These are phyloP conservation scores for Oopsacas minuta DNA, from an alignment of 37 sponge, comb jelly and placozoan species.

Conservation along the genomic window DNA sequence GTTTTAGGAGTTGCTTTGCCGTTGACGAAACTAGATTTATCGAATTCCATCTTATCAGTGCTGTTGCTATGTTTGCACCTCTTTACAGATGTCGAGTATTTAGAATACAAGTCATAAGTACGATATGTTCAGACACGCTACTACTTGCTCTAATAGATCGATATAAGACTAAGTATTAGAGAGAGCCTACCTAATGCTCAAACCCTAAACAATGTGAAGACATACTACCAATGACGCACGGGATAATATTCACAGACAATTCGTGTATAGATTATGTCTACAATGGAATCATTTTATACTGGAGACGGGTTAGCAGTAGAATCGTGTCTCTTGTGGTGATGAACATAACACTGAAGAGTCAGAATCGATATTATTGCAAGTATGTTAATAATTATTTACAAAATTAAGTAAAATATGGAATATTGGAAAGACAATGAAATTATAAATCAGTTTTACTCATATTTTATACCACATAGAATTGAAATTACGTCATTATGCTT, in stretches of 20 bases:
- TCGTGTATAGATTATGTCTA: neutral
- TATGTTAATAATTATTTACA: no score
- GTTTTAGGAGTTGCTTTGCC: neutral
- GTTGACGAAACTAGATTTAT: neutral
- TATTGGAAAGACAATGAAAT: no score
- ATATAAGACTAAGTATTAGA: neutral
- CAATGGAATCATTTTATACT: no score
- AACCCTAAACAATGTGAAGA: constrained; percentile 5
- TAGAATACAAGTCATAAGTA: constrained; percentile 8
- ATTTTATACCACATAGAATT: no score
- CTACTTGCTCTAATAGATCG: neutral
- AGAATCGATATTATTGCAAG: no score
- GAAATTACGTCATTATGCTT: no score
- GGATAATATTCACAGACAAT: neutral
- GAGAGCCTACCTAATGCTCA: neutral
- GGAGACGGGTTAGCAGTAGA: no score
- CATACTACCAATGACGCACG: constrained; percentile 10
- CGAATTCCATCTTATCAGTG: neutral
- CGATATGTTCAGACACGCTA: neutral
- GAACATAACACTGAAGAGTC: no score
- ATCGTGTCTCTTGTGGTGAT: no score
- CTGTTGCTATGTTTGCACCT: constrained; percentile 19
- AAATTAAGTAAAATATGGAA: no score
- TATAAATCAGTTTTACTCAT: no score
- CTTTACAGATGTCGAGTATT: neutral